Evolutionary conservation across 2,888 invertebrate genomes (phyloP).

Genomic region (Apamea crenata): DNA sequence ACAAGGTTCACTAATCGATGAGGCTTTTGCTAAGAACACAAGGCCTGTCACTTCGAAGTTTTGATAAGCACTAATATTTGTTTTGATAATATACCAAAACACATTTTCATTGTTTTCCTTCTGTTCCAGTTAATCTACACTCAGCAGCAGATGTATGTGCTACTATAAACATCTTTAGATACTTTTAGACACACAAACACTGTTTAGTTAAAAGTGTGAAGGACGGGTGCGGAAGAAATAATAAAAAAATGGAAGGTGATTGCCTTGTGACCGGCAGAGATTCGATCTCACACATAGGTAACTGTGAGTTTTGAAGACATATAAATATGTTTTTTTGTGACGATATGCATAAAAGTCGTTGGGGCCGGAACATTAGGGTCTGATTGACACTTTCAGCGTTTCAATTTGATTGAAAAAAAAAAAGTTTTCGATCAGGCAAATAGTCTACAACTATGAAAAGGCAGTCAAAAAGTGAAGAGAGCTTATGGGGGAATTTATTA

Average conservation of each 20-base stretch:
- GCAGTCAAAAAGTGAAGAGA: neutral
- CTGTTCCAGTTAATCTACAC: slow-evolving; percentile 14
- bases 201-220: slow-evolving; percentile 40
- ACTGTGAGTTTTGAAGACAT: neutral
- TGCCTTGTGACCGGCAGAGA: neutral
- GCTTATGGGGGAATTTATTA: too few relatives aligned
- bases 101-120: slow-evolving; percentile 23
- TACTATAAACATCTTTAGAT: slow-evolving; percentile 37
- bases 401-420: neutral
- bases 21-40: neutral
- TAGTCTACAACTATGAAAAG: neutral
- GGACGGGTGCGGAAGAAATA: slow-evolving; percentile 18
- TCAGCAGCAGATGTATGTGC: slow-evolving; percentile 3
- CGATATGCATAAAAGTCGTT: neutral
- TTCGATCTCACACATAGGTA: slow-evolving; percentile 1
- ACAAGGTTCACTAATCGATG: neutral
- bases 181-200: slow-evolving; percentile 41
- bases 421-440: neutral
- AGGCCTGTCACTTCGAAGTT: neutral
- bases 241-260: slow-evolving; percentile 38
- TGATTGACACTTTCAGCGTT: neutral
- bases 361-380: neutral
- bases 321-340: neutral
- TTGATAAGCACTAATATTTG: neutral
- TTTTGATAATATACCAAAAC: slow-evolving; percentile 2